Base-by-base conservation (phyloP, 2,113 vertebrate genomes). In the Platysteira castanea region DNA sequence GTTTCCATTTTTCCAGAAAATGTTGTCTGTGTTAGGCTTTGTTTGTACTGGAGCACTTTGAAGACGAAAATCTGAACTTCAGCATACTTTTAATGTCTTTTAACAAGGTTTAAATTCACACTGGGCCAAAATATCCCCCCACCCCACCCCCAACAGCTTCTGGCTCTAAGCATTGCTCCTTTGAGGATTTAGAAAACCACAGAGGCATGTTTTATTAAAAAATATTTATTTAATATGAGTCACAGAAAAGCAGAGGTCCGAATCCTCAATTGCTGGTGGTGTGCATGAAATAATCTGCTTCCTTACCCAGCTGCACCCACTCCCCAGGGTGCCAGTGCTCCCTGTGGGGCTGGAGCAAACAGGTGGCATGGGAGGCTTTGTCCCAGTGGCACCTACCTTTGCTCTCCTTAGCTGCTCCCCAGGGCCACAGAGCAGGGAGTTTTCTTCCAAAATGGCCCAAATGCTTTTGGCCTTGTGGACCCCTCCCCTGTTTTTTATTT, bases 31-130 rank as follows among this genome's bases (percentile, higher is more conserved):
- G 80, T 96, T 96, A 93, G 70, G 78, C 87, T 94, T 96, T 98
- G 92, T 97, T 98, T 97, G 93, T 88, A 75, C 54, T 93, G 81
- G 87, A 97, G 82, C 74, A 63, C 74, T 97, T 96, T 96, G 90
- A 97, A 97, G 93, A 89, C 24, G 56, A 89, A 96, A 96, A 89
- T 91, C 65, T 90, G 89, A 97, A 95, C 93, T 96, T 91, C 95
- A 83, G 68, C 94, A 83, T 89, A 93, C 93, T 96, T 96, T 13
- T 86, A 94, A 81, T 93, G 90, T 30, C 15, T 93, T 97, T 97
- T 96, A 96, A 96, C 92, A 96, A 95, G 83, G 95, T 97, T 95
- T 95, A 96, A 96, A 94, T 96, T 96, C 94, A 93, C 92, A 78
- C 67, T 70, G 65, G 95, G 91, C 94, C 95, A 94, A 90, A 67